Evolutionary conservation across 2,888 invertebrate species (phyloP), one percentile per base, ranked within the genome.

Genomic region (Eilema depressum): DNA sequence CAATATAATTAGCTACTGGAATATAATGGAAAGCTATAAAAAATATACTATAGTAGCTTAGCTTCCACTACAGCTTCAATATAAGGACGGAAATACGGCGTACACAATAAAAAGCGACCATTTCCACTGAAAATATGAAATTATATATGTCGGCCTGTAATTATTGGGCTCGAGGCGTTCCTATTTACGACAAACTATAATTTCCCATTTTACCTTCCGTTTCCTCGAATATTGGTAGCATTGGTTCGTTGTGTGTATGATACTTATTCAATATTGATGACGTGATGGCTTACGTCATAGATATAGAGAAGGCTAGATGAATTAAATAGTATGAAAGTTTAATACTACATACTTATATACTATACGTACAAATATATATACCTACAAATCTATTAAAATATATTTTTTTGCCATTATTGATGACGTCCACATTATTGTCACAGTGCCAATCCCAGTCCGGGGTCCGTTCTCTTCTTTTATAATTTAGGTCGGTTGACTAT

Each of bases 141-240:
- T 77, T 76, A 75, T 71, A 70, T 66, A 74, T 71, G 74, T 80
- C 72, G 69, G 63, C 59, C 65, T 65, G 57, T 82, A 77, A 83
- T 83, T 83, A 80, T 70, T 59, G 69, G 73, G 26, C 71, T 63
- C 41, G 62, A 76, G 68, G 76, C 74, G 78, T 82, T 75, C 73
- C 75, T 68, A 70, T 77, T 80, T 75, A 61, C 61, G 75, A 78
- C 74, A 77, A 71, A 74, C 78, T 73, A 69, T 78, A 76, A 82
- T 83, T 83, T 82, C 74, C 77, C 63, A 70, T 75, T 75, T 53
- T 28, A 67, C 65, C 78, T 69, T 71, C 68, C 60, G 37, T 80
- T 66, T 71, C 63, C 47, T 33, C 10, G 59, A 75, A 75, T 68
- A 70, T 69, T 65, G 23, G 20, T 41, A 71, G 41, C 25, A 20